Base-by-base conservation (phyloP, 2,113 vertebrate genomes). In the Amphiprion percula region DNA sequence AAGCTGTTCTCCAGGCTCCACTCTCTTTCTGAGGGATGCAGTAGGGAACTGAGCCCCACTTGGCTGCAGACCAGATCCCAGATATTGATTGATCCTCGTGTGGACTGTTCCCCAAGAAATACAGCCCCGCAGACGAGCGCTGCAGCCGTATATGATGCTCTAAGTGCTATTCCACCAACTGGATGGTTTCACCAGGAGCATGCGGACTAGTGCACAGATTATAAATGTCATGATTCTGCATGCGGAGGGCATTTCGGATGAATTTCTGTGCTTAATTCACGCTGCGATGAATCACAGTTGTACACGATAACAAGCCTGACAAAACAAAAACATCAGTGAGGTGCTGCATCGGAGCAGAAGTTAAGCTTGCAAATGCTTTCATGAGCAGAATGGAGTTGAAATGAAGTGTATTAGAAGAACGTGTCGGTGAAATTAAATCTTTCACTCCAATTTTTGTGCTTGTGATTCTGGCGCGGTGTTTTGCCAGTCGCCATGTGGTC, bases 401-500 rank as follows among this genome's bases (percentile, higher is more conserved):
- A 58, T 19, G 15, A 65, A 80, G 60, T 0, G 24, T 15, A 62
- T 70, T 28, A 30, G 26, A 71, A 21, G 46, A 55, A 59, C 4
- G 4, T 33, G 72, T 62, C 49, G 19, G 47, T 41, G 37, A 41
- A 61, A 68, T 55, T 2, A 50, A 63, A 72, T 21, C 0, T 73
- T 72, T 74, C 49, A 33, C 26, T 47, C 56, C 1, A 8, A 10
- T 63, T 44, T 69, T 61, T 33, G 8, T 37, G 24, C 24, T 50
- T 0, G 0, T 17, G 54, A 44, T 69, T 64, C 21, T 23, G 50
- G 8, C 64, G 61, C 3, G 21, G 58, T 54, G 44, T 53, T 26
- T 46, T 79, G 63, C 68, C 24, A 4, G 67, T 15, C 3, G 9
- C 69, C 85, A 90, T 88, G 83, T 89, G 86, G 52, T 80, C 63